These are phyloP conservation scores for Pammene fasciana DNA, from an alignment of 2,888 invertebrate species.

Conservation along the genomic window DNA sequence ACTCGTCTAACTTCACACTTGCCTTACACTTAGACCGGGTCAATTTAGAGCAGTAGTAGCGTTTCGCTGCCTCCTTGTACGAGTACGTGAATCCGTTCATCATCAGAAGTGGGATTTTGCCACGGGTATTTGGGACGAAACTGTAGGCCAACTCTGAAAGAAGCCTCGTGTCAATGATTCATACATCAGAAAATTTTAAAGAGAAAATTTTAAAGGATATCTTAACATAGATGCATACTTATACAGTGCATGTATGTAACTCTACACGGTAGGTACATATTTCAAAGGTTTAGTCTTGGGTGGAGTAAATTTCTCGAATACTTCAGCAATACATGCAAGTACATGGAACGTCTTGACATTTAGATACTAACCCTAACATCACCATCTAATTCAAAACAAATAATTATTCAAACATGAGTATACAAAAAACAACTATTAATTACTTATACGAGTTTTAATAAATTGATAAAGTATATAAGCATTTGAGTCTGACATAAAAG, in stretches of 20 bases:
- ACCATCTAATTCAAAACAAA: too few relatives aligned
- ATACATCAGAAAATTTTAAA: too few relatives aligned
- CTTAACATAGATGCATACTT: too few relatives aligned
- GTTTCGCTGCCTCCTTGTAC: constrained; percentile 36
- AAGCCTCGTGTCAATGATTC: background rate
- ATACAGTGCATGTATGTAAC: too few relatives aligned
- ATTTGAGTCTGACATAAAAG: background rate
- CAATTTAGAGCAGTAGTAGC: constrained; percentile 37
- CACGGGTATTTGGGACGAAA: constrained; percentile 39
- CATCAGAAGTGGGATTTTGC: constrained; percentile 34
- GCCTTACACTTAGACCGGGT: constrained; percentile 37
- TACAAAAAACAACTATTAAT: background rate
- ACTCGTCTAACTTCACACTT: constrained; percentile 34
- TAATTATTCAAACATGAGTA: background rate
- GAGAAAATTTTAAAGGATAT: background rate
- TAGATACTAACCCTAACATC: background rate
- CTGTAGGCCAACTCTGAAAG: constrained; percentile 37
- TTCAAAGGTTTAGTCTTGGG: too few relatives aligned
- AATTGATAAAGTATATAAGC: background rate
- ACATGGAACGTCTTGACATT: too few relatives aligned
- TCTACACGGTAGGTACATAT: too few relatives aligned
- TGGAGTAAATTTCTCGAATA: too few relatives aligned
- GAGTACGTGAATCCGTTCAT: constrained; percentile 36
- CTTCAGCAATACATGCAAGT: too few relatives aligned
- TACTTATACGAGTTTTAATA: background rate